Conservation (phyloP, 2,888 invertebrate genomes). For the Oxyteleia sp. region DNA sequence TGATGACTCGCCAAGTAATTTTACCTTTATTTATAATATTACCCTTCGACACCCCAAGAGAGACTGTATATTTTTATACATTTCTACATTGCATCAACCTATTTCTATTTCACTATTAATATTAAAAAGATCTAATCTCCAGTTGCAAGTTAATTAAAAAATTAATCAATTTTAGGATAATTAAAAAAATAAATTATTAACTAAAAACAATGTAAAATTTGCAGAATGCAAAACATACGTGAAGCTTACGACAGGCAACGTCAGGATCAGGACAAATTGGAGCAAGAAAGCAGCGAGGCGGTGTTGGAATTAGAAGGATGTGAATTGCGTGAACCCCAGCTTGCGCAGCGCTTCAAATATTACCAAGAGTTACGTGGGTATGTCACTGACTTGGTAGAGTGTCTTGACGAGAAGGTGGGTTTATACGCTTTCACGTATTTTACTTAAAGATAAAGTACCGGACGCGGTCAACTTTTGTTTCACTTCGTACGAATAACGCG, state of each 20-base stretch:
- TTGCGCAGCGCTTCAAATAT: slow-evolving; percentile 95
- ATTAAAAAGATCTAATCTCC: no score
- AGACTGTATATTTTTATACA: no score
- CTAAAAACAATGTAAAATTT: slow-evolving; percentile 37
- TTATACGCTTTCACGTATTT: slow-evolving; percentile 84
- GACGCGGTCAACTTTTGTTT: slow-evolving; percentile 54
- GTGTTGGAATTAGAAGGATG: slow-evolving; percentile 89
- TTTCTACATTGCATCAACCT: no score
- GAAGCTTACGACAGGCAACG: slow-evolving; percentile 89
- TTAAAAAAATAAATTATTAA: not conserved
- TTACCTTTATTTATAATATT: no score
- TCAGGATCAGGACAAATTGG: slow-evolving; percentile 88
- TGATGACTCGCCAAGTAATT: no score
- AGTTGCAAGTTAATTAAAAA: no score
- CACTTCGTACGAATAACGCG: slow-evolving; percentile 9
- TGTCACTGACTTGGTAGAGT: slow-evolving; percentile 98
- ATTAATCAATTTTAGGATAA: no score
- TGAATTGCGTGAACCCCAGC: slow-evolving; percentile 89
- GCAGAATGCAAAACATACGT: slow-evolving; percentile 89
- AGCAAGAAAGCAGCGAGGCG: slow-evolving; percentile 84
- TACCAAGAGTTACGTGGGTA: slow-evolving; percentile 98
- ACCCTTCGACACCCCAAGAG: no score
- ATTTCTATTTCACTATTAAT: no score
- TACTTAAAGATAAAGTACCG: slow-evolving; percentile 64
- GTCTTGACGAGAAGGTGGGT: slow-evolving; percentile 97